phyloP scores from a whole-genome alignment of 2,888 invertebrate species.

The Agrilus mali region DNA sequence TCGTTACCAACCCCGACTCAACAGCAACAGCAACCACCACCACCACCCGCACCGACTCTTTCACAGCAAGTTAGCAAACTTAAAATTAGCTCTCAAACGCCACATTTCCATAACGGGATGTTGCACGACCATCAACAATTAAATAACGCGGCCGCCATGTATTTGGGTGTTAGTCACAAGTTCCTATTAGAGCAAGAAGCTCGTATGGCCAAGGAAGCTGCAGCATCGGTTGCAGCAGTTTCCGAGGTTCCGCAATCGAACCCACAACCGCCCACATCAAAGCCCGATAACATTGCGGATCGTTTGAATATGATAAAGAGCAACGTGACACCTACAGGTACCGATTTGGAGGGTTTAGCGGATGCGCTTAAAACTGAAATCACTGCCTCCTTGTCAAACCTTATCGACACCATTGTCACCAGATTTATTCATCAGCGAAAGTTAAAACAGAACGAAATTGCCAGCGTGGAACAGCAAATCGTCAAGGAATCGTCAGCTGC shows the following conservation, averaged over 20 bases:
- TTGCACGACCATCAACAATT: constrained; percentile 34
- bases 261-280: constrained; percentile 28
- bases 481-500: constrained; percentile 76
- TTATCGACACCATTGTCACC: constrained; percentile 80
- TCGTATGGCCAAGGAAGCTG: constrained; percentile 52
- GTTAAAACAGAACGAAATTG: constrained; percentile 66
- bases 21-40: constrained; percentile 26
- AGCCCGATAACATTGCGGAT: constrained; percentile 62
- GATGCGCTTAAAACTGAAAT: constrained; percentile 86
- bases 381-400: constrained; percentile 65
- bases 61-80: constrained; percentile 38
- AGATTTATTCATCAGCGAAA: constrained; percentile 73
- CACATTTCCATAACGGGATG: constrained; percentile 32
- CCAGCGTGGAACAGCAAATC: constrained; percentile 70
- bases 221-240: constrained; percentile 37
- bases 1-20: constrained; percentile 35
- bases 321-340: constrained; percentile 56
- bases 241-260: constrained; percentile 26
- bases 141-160: constrained; percentile 49
- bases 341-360: constrained; percentile 80
- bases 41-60: constrained; percentile 33
- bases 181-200: constrained; percentile 71
- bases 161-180: constrained; percentile 65
- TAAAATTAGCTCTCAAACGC: constrained; percentile 34
- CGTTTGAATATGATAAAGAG: constrained; percentile 64